Base-by-base conservation (phyloP, 1,140 invertebrate species). In the Atta colombica region DNA sequence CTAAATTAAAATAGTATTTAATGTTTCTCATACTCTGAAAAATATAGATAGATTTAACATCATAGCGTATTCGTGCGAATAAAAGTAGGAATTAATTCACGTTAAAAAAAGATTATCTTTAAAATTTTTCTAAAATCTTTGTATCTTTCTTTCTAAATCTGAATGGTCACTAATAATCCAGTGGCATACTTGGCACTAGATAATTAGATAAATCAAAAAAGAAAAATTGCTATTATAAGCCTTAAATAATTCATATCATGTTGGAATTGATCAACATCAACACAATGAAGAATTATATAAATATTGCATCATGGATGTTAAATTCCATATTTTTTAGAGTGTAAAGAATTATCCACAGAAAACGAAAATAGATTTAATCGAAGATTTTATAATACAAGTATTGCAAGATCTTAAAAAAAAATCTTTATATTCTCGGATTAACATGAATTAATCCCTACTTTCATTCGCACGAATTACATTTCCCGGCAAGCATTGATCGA, bases 51-150 rank as follows among this genome's bases (percentile, higher is more conserved):
- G 6, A 39, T 8, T 39, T 39, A 39, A 39, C 35, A 39, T 35
- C 35, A 39, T 35, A 35, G 31, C 6, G 35, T 8, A 0, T 81
- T 58, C n/a, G 35, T 6, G 45, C 14, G n/a, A 12, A 25, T 39
- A 35, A 7, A 51, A 49, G 1, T 49, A 77, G 16, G 58, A 21
- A 45, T 12, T 77, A 49, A 31, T 31, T 18, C n/a, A 25, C 18
- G 25, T 51, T 78, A 78, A 78, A 16, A 18, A 31, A 21, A 49
- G 28, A 8, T 45, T 21, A 39, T 77, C 12, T 61, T 61, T n/a
- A 21, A 39, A 16, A n/a, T 4, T 4, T 18, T 21, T 61, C 45
- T n/a, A 21, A 39, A 16, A n/a, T 4, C 7, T 18, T 21, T 53
- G 0, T n/a, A 53, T 72, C 7, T 28, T 14, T 0, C 35, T 39